Conservation (phyloP, 1,140 invertebrate species). For the Pentalonia nigronervosa region DNA sequence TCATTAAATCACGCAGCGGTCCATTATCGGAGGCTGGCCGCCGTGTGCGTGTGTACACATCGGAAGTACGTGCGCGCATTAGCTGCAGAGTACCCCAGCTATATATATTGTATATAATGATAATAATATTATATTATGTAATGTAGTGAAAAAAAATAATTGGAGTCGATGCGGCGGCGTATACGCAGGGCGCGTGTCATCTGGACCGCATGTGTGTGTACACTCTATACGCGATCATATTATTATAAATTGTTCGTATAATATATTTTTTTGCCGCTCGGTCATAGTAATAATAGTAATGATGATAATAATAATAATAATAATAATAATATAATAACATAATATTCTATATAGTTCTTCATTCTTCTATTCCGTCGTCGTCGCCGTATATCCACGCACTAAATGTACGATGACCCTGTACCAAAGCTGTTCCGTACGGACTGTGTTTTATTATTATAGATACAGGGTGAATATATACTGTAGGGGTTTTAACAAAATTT, state of each 20-base stretch:
- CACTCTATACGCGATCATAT: not conserved
- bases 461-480: not conserved
- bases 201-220: too few relatives aligned
- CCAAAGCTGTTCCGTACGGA: not conserved
- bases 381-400: not conserved
- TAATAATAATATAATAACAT: not conserved
- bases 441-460: not conserved
- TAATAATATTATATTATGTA: not conserved
- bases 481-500: not conserved
- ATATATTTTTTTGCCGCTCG: not conserved
- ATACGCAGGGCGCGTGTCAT: not conserved
- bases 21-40: slow-evolving; percentile 2
- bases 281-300: not conserved
- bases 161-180: not conserved
- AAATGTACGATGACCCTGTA: not conserved
- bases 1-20: not conserved
- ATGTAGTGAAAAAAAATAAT: slow-evolving; percentile 2
- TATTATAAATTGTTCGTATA: not conserved
- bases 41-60: not conserved
- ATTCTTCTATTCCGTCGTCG: not conserved
- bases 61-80: not conserved
- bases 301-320: not conserved
- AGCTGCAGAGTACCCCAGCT: not conserved
- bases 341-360: not conserved
- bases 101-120: not conserved